Percentiles rank a stretch among this genome's conserved stretches.
These are phyloP conservation scores for Zoanthus sociatus DNA, from an alignment of 92 coral and sea anemone species.

Conservation along the genomic window DNA sequence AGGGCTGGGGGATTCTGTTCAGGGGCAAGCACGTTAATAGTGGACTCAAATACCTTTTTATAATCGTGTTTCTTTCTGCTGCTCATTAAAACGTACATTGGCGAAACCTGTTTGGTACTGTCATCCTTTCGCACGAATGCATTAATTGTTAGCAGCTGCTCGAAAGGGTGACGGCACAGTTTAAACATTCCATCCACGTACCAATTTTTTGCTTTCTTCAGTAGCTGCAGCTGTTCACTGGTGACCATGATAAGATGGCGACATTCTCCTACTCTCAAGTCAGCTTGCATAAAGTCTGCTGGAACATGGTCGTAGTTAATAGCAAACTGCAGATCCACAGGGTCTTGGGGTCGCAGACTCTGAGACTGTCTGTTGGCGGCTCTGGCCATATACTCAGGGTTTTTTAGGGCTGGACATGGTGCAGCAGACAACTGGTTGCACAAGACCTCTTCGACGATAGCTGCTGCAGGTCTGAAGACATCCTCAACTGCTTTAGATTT, in stretches of 20 bases:
- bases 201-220: not conserved
- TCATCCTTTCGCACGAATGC: not conserved
- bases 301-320: not conserved
- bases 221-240: not conserved
- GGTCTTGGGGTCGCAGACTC: not conserved
- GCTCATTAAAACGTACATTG: no score
- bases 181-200: not conserved
- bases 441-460: conserved; percentile 9
- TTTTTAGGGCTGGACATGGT: not conserved
- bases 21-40: no score
- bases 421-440: not conserved
- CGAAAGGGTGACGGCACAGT: not conserved
- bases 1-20: not conserved
- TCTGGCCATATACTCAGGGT: not conserved
- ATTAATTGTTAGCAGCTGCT: not conserved
- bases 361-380: not conserved
- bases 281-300: not conserved
- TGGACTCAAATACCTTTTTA: no score
- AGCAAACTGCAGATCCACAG: not conserved
- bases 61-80: no score
- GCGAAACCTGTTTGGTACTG: no score
- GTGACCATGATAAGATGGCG: not conserved
- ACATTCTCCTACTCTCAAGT: not conserved
- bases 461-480: not conserved
- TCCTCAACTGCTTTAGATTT: not conserved